Evolutionary conservation across 2,888 invertebrate species (phyloP).

Genomic region (Ophioninae sp.): DNA sequence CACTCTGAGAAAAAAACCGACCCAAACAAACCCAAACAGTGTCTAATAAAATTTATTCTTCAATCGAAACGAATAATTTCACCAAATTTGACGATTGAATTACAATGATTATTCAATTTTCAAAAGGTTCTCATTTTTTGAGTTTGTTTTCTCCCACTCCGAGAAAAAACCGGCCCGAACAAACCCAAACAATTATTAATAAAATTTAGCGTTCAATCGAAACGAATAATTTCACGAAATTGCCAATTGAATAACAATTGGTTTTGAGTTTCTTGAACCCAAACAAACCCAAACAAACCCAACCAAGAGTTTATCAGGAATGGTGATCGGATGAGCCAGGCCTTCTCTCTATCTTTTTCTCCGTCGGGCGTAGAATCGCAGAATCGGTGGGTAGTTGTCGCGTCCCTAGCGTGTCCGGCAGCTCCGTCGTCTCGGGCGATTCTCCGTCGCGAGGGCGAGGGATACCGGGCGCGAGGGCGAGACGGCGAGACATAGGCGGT

Average conservation of each 20-base stretch:
- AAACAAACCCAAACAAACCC: too few species aligned
- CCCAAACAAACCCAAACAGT: too few species aligned
- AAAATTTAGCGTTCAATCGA: background rate
- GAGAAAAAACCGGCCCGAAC: background rate
- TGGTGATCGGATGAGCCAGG: background rate
- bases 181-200: background rate
- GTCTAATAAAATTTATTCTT: too few species aligned
- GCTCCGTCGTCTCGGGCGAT: constrained; percentile 1
- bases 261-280: background rate
- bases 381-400: background rate
- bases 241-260: too few species aligned
- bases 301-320: too few species aligned
- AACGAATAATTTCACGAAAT: background rate
- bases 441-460: constrained; percentile 11
- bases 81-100: too few species aligned
- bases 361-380: background rate
- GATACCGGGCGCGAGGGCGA: background rate
- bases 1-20: background rate
- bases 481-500: background rate
- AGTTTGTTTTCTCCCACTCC: background rate
- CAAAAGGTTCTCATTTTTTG: too few species aligned
- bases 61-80: too few species aligned
- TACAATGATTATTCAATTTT: too few species aligned
- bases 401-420: background rate
- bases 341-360: background rate